Evolutionary conservation across 2,113 vertebrate genomes (phyloP).

Genomic region (Grallaria varia): DNA sequence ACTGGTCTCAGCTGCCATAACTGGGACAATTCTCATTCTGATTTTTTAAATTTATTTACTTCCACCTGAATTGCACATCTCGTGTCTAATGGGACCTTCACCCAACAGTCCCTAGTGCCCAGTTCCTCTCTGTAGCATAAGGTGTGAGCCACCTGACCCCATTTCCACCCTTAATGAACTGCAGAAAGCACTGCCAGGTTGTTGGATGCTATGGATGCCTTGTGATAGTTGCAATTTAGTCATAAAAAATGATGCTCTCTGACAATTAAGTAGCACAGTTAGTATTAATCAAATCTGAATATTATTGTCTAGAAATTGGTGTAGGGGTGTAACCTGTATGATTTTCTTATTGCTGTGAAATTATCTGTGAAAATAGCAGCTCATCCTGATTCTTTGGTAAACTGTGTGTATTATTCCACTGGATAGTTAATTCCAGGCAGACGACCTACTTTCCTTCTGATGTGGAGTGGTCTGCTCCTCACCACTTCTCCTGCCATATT

Average conservation of each 20-base stretch:
- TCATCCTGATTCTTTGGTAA: neutral
- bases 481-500: neutral
- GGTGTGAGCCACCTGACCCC: neutral
- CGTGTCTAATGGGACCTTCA: neutral
- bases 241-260: conserved; percentile 8
- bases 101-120: neutral
- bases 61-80: neutral
- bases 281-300: conserved; percentile 26
- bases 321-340: neutral
- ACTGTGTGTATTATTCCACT: neutral
- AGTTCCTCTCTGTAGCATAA: conserved; percentile 6
- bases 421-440: neutral
- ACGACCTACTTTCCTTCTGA: neutral
- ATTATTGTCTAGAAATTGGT: conserved; percentile 22
- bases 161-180: neutral
- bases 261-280: conserved; percentile 13
- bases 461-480: neutral
- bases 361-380: conserved; percentile 21
- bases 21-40: neutral
- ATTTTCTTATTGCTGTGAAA: conserved; percentile 43
- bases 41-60: neutral
- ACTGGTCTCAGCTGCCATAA: no score
- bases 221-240: neutral
- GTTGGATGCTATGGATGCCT: neutral
- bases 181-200: conserved; percentile 1